Percentiles rank a stretch among this genome's conserved stretches.
Conservation (phyloP, 1,140 invertebrate genomes). For the Drosophila ambigua region DNA sequence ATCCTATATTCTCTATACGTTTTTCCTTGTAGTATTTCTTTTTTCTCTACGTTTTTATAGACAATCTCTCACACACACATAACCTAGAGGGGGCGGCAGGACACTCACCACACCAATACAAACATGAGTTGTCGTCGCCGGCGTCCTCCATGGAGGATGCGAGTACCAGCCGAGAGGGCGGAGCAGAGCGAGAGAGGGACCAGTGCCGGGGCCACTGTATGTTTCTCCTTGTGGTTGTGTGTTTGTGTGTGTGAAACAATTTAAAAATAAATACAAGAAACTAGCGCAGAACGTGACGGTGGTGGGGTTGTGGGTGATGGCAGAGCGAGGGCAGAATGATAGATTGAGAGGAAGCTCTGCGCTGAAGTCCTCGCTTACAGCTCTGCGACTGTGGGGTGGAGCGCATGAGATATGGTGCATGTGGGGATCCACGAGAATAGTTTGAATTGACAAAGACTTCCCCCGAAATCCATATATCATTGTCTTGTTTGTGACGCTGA, state of each 20-base stretch:
- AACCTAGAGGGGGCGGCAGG: slow-evolving; percentile 44
- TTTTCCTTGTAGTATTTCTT: slow-evolving; percentile 20
- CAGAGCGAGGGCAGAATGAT: slow-evolving; percentile 70
- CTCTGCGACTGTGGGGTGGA: slow-evolving; percentile 26
- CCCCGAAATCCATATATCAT: slow-evolving; percentile 62
- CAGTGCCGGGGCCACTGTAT: slow-evolving; percentile 7
- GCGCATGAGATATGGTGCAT: slow-evolving; percentile 27
- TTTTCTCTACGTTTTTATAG: slow-evolving; percentile 46
- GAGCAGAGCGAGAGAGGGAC: too few species aligned
- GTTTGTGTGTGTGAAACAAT: slow-evolving; percentile 67
- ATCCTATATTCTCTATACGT: neutral
- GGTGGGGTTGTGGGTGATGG: slow-evolving; percentile 26
- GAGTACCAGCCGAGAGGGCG: slow-evolving; percentile 1
- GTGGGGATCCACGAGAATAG: slow-evolving; percentile 38
- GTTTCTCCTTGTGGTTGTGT: slow-evolving; percentile 3
- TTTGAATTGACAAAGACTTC: slow-evolving; percentile 68
- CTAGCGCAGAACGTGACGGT: slow-evolving; percentile 66
- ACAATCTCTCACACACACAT: slow-evolving; percentile 35
- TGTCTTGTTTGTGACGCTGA: slow-evolving; percentile 64
- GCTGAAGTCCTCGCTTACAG: slow-evolving; percentile 43
- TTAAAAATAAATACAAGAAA: slow-evolving; percentile 82
- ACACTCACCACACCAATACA: slow-evolving; percentile 53
- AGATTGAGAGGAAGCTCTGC: slow-evolving; percentile 60
- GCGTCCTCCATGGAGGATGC: slow-evolving; percentile 52
- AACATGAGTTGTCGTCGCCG: slow-evolving; percentile 27